phyloP scores from a whole-genome alignment of 2,797 vertebrate species.

The Neosilurus mollespiculum region DNA sequence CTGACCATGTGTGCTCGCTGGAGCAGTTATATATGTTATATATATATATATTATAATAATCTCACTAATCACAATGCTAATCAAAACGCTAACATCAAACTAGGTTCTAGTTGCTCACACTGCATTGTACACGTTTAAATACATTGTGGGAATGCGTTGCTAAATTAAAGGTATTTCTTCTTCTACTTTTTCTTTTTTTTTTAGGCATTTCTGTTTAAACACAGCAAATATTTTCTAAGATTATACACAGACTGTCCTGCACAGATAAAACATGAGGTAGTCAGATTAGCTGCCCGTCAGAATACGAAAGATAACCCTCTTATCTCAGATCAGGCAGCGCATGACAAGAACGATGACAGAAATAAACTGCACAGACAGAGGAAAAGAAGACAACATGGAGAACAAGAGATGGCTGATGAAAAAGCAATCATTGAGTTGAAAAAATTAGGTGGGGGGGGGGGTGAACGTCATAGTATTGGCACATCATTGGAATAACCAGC shows the following conservation, averaged over 20 bases:
- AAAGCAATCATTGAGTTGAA: not conserved
- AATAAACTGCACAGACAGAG: constrained; percentile 28
- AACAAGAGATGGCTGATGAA: constrained; percentile 15
- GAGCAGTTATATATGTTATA: not conserved
- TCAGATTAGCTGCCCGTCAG: constrained; percentile 61
- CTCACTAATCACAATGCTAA: not conserved
- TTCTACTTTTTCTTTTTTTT: not conserved
- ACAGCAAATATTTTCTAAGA: constrained; percentile 64
- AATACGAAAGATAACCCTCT: constrained; percentile 60
- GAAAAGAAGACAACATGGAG: constrained; percentile 19
- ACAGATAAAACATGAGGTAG: constrained; percentile 64
- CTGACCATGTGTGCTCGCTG: not conserved
- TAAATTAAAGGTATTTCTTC: not conserved
- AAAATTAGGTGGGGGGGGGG: not conserved
- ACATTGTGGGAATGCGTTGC: not conserved
- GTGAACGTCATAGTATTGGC: constrained; percentile 65
- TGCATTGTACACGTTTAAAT: not conserved
- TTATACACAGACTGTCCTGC: constrained; percentile 69
- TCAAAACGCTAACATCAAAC: not conserved
- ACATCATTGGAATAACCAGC: constrained; percentile 55
- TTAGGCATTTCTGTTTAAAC: not conserved
- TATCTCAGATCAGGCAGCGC: constrained; percentile 46
- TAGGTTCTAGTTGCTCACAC: not conserved
- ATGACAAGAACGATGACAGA: constrained; percentile 50
- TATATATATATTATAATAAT: too few species aligned